Base-by-base conservation (phyloP, 1,140 invertebrate species). In the Solen grandis region DNA sequence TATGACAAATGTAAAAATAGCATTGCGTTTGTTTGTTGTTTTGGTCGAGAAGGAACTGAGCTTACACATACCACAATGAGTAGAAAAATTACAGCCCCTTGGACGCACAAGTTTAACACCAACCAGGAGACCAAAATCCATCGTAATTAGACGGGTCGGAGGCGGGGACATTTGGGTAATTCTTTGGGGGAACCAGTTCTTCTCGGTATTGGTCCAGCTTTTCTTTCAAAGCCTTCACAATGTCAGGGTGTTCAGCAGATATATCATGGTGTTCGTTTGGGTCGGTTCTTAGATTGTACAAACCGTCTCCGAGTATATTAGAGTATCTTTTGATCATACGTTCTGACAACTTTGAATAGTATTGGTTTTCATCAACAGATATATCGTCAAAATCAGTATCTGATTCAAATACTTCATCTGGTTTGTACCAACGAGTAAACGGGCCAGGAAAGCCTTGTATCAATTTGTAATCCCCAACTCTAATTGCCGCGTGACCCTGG, bases 401-500 rank as follows among this genome's bases (percentile, higher is more conserved):
- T 14, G 8, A 5, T 41, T 5, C 14, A 25, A 27, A 22, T 31
- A 36, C 22, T 72, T 72, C 16, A 19, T 68, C 63, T 16, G 60
- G 59, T n/a, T 62, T 62, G 60, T 77, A 75, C 65, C 78, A 69
- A 27, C n/a, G 38, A 29, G 22, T 16, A 62, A 19, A 69, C 0
- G 27, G 29, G 5, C 69, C 55, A 16, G 63, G 57, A 46, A 33
- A 60, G 41, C 74, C 76, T 29, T 60, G 19, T 38, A 69, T 70
- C 16, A 83, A 46, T 36, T 74, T 80, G 36, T 57, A 80, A 19
- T 80, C 25, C 14, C 55, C 68, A 25, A 79, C 54, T 16, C 63
- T 83, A 38, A 88, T 88, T 1, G 86, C 88, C 1, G 85, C 85
- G 59, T 83, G 76, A 25, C 81, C 81, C 16, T 76, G 54, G n/a